These are phyloP conservation scores for Auanema freiburgensis DNA, from an alignment of 2,888 invertebrate genomes.

Conservation along the genomic window DNA sequence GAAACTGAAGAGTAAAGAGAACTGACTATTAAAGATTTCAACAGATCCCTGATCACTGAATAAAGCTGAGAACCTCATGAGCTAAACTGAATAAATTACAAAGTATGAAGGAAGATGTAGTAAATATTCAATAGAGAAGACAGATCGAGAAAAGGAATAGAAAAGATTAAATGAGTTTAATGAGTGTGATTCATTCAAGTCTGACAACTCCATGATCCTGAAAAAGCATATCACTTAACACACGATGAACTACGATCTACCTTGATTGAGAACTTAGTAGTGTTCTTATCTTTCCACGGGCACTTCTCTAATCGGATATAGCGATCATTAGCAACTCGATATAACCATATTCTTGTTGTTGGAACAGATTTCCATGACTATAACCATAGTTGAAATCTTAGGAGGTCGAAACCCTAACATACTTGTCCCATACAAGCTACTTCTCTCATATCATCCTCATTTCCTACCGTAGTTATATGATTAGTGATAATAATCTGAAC, in stretches of 20 bases:
- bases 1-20: neutral
- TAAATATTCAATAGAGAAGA: neutral
- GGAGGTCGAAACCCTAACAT: neutral
- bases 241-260: neutral
- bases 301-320: constrained; percentile 19
- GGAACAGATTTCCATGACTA: constrained; percentile 6
- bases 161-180: neutral
- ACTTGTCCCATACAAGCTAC: neutral
- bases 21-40: constrained; percentile 20
- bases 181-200: neutral
- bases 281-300: constrained; percentile 1
- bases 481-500: constrained; percentile 20
- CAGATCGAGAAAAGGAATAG: neutral
- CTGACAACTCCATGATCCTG: neutral
- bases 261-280: neutral
- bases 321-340: constrained; percentile 1
- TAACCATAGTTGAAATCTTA: constrained; percentile 2
- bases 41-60: constrained; percentile 20
- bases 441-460: constrained; percentile 5
- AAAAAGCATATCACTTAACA: no score
- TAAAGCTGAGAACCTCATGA: constrained; percentile 18
- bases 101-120: neutral
- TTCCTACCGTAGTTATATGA: constrained; percentile 14
- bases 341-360: constrained; percentile 12
- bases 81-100: neutral